Base-by-base conservation (phyloP, 1,140 invertebrate genomes). In the Drosophila orena region DNA sequence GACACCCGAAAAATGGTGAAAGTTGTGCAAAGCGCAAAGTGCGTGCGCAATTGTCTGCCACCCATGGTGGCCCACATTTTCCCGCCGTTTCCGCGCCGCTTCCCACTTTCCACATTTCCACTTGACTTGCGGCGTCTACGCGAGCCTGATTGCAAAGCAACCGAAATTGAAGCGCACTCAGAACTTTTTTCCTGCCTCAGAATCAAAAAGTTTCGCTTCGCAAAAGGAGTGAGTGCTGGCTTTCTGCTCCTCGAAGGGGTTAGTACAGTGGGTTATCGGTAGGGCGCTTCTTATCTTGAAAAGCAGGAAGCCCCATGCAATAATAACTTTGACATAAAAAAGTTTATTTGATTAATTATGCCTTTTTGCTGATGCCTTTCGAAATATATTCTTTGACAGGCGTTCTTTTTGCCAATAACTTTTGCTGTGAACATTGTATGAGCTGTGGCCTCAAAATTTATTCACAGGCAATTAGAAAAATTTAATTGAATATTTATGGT, bases 151-250 rank as follows among this genome's bases (percentile, higher is more conserved):
- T 86, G 83, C 83, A 79, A 88, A 79, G 84, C 76, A 88, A 83
- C 83, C 83, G 66, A 86, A 86, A 83, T 86, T 83, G 83, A 83
- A 86, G 83, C 72, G 79, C 79, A 88, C 59, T 77, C 84, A 62
- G 76, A 77, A 64, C 73, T 88, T 81, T 71, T 73, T 73, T 81
- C 77, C 72, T 77, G 56, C 58, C 44, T 77, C 20, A 61, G 89
- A 88, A 88, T 88, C 84, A 88, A 89, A 86, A 88, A 88, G 83
- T 88, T 88, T 88, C 72, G 76, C 76, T 70, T 78, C 69, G 53
- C 49, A n/a, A 34, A 17, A 34, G 17, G 8, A 35, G 34, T 15
- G 52, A 12, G 20, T 20, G 14, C 5, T 2, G 27, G 43, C 22
- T 30, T 5, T 37, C 6, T 37, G 38, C n/a, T 50, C 10, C 35